Conservation (phyloP, 2,888 invertebrate genomes). For the Sclerodermus sp. region DNA sequence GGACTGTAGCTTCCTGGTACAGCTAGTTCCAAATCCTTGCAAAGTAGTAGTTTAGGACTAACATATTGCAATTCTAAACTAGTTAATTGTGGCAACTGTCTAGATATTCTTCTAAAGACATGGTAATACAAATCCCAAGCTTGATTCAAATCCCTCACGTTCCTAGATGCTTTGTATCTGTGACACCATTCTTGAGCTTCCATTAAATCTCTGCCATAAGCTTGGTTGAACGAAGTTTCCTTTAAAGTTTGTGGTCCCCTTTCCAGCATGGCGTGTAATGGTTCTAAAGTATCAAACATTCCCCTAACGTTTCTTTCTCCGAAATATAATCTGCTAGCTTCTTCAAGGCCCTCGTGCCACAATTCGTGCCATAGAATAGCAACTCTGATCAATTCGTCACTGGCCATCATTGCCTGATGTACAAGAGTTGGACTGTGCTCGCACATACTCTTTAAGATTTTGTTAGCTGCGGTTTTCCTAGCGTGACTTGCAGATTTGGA, state of each 20-base stretch:
- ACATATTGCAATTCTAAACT: conserved; percentile 93
- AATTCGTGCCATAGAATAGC: conserved; percentile 99
- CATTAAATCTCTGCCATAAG: conserved; percentile 90
- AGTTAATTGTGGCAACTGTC: conserved; percentile 90
- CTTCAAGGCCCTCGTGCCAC: conserved; percentile 98
- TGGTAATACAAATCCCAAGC: conserved; percentile 99
- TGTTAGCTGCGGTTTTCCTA: conserved; percentile 88
- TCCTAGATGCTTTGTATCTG: conserved; percentile 80
- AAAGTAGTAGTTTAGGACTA: conserved; percentile 85
- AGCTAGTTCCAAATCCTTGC: conserved; percentile 91
- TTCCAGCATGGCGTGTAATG: conserved; percentile 91
- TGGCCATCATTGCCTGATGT: conserved; percentile 93
- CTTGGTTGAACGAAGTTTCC: conserved; percentile 95
- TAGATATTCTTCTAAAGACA: conserved; percentile 93
- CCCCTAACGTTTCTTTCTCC: conserved; percentile 94
- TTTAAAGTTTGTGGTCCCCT: conserved; percentile 93
- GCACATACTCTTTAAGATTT: conserved; percentile 92
- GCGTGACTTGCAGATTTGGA: conserved; percentile 88
- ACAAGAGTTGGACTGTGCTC: conserved; percentile 92
- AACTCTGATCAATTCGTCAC: conserved; percentile 94
- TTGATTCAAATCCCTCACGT: conserved; percentile 90
- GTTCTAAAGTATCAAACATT: conserved; percentile 95
- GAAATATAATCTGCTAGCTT: conserved; percentile 91
- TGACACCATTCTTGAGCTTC: conserved; percentile 97
- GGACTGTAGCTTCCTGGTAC: conserved; percentile 98